Conservation (phyloP, 1,140 invertebrate genomes). For the Euura saliciscinereae region DNA sequence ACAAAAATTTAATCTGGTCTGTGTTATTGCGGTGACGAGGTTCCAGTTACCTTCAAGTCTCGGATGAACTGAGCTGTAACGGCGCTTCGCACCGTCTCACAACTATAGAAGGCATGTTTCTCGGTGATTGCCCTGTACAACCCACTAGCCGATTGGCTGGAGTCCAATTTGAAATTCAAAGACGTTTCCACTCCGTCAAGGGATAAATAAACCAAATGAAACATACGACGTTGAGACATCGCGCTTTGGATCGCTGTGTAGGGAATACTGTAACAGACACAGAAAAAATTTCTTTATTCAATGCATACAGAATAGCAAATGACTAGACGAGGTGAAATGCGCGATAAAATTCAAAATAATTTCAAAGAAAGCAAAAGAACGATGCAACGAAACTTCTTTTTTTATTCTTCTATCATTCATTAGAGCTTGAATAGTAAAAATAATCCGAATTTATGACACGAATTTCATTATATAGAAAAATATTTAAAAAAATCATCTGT, state of each 20-base stretch:
- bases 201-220: slow-evolving; percentile 77
- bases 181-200: slow-evolving; percentile 72
- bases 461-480: no score
- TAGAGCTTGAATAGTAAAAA: no score
- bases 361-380: no score
- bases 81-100: slow-evolving; percentile 85
- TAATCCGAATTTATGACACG: no score
- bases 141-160: slow-evolving; percentile 76
- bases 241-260: slow-evolving; percentile 84
- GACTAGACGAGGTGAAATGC: no score
- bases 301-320: not conserved
- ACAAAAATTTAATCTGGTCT: not conserved
- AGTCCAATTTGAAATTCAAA: slow-evolving; percentile 81
- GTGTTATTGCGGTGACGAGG: not conserved
- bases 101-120: slow-evolving; percentile 90
- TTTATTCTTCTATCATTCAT: no score
- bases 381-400: no score
- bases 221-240: slow-evolving; percentile 74
- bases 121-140: slow-evolving; percentile 89
- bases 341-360: no score
- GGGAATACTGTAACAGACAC: slow-evolving; percentile 70
- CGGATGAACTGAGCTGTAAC: slow-evolving; percentile 88
- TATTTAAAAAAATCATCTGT: not conserved
- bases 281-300: slow-evolving; percentile 21
- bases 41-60: slow-evolving; percentile 74